These are phyloP conservation scores for Aradophagus sp. DNA, from an alignment of 1,140 invertebrate genomes.

Conservation along the genomic window DNA sequence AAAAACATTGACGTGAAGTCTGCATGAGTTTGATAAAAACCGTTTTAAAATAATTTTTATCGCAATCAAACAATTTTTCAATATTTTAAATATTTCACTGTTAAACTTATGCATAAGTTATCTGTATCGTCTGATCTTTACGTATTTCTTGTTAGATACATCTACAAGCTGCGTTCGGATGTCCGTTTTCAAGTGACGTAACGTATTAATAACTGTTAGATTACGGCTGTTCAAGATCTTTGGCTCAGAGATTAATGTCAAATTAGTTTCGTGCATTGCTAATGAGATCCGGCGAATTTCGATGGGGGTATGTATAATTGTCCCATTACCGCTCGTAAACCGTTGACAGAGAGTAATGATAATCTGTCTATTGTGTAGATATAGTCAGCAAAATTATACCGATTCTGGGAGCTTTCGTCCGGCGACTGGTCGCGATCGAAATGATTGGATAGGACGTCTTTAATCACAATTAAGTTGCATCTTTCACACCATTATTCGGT, in stretches of 20 bases:
- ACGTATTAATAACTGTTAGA: conserved; percentile 24
- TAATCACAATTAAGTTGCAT: not conserved
- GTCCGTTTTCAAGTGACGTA: no score
- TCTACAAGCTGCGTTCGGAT: not conserved
- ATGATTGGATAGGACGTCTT: conserved; percentile 3
- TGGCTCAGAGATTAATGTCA: conserved; percentile 38
- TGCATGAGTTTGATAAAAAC: no score
- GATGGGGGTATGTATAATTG: conserved; percentile 34
- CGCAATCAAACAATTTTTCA: no score
- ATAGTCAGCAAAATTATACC: conserved; percentile 20
- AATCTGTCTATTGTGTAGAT: conserved; percentile 37
- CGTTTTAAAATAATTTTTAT: no score
- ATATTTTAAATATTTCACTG: no score
- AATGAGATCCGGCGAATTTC: conserved; percentile 32
- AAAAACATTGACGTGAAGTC: no score
- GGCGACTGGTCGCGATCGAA: conserved; percentile 22
- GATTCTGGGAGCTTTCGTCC: not conserved
- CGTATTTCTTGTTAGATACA: no score
- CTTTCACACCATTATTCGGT: no score
- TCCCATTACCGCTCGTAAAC: conserved; percentile 40
- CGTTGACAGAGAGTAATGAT: conserved; percentile 53
- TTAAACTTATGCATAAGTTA: no score
- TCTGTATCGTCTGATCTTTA: no score
- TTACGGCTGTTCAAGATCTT: conserved; percentile 22
- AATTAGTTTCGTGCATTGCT: conserved; percentile 43